Conservation (phyloP, 2,888 invertebrate genomes). For the Chironomus riparius region DNA sequence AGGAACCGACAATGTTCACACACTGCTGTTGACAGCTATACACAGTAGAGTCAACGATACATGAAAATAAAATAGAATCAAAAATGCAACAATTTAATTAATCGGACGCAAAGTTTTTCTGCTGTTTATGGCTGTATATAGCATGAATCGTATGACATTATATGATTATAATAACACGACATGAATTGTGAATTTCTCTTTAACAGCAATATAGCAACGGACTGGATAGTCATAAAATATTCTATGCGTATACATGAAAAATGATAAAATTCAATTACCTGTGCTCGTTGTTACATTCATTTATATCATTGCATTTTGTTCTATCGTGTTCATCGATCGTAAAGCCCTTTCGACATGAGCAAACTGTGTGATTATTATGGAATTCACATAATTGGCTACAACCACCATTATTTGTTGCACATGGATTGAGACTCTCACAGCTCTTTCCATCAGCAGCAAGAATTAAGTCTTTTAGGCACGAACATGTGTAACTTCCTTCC, state of each 20-base stretch:
- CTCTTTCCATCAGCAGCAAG: conserved; percentile 32
- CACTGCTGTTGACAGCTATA: conserved; percentile 45
- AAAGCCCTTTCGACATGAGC: conserved; percentile 44
- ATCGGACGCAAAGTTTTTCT: no score
- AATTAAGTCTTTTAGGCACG: conserved; percentile 41
- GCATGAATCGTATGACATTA: no score
- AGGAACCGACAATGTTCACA: conserved; percentile 44
- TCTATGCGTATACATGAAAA: neutral
- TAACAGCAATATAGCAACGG: no score
- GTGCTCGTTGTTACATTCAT: conserved; percentile 40
- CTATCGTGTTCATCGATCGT: conserved; percentile 35
- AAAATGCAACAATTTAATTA: no score
- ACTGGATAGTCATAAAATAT: neutral
- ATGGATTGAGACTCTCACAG: conserved; percentile 43
- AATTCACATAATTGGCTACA: conserved; percentile 44
- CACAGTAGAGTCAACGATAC: neutral
- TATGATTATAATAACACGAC: no score
- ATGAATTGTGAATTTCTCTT: no score
- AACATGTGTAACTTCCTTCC: conserved; percentile 30
- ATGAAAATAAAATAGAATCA: neutral
- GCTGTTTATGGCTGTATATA: no score
- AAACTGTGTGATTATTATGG: conserved; percentile 30
- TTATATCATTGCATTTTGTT: conserved; percentile 38
- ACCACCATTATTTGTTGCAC: conserved; percentile 45
- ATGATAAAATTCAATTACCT: neutral